Conservation (phyloP, 1,140 invertebrate genomes). For the Ceratina japonica region DNA sequence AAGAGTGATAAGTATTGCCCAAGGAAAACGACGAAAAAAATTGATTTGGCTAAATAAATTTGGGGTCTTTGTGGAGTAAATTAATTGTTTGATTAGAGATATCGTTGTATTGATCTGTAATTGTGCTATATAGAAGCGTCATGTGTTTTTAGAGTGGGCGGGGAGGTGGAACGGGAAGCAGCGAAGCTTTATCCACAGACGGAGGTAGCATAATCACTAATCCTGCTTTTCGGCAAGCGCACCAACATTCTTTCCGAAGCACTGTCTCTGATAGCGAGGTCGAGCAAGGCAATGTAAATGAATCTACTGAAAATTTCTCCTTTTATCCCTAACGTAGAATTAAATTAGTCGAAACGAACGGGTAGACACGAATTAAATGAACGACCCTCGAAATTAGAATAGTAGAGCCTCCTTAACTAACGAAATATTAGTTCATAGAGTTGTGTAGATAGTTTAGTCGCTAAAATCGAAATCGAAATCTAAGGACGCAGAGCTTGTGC, state of each 20-base stretch:
- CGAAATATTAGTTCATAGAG: not conserved
- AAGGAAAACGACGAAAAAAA: not conserved
- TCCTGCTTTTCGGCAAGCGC: conserved; percentile 82
- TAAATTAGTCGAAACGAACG: conserved; percentile 19
- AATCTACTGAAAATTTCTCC: conserved; percentile 52
- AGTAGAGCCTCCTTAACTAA: not conserved
- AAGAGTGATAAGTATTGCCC: conserved; percentile 28
- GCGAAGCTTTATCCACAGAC: conserved; percentile 81
- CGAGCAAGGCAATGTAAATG: conserved; percentile 91
- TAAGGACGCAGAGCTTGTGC: conserved; percentile 13
- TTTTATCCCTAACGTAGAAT: not conserved
- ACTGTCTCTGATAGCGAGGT: conserved; percentile 96
- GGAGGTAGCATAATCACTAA: conserved; percentile 91
- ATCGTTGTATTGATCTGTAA: not conserved
- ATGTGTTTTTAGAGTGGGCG: conserved; percentile 68
- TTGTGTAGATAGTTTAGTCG: not conserved
- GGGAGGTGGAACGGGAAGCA: conserved; percentile 82
- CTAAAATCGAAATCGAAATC: not conserved
- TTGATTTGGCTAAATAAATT: not conserved
- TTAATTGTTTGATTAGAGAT: conserved; percentile 1
- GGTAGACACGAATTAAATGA: not conserved
- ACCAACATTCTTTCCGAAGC: conserved; percentile 87
- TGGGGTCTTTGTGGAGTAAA: not conserved
- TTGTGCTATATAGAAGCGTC: conserved; percentile 49
- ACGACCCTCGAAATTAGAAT: not conserved